These are phyloP conservation scores for Dusona sp. DNA, from an alignment of 2,888 invertebrate species.

Conservation along the genomic window DNA sequence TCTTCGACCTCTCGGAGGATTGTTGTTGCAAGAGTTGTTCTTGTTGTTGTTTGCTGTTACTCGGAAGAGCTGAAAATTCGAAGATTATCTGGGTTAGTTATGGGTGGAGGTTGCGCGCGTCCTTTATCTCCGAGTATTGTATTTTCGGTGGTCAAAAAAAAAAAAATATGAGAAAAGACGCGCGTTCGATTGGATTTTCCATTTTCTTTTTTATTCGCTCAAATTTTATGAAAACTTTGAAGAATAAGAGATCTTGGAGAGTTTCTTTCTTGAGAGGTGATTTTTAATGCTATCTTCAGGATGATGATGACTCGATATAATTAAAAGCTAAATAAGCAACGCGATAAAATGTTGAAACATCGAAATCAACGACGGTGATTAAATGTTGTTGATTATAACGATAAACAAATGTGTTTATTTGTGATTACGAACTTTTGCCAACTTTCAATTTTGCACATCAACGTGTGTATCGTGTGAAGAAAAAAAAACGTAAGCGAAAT, in stretches of 20 bases:
- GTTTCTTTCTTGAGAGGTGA: slow-evolving; percentile 48
- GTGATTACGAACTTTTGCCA: slow-evolving; percentile 3
- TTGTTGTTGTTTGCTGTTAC: slow-evolving; percentile 36
- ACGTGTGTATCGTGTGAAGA: slow-evolving; percentile 30
- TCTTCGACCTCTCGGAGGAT: slow-evolving; percentile 58
- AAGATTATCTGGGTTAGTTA: slow-evolving; percentile 45
- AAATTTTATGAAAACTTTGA: slow-evolving; percentile 14
- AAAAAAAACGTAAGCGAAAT: slow-evolving; percentile 45
- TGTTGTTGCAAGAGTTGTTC: neutral
- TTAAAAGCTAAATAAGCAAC: slow-evolving; percentile 47
- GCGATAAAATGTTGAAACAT: neutral
- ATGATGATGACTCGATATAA: slow-evolving; percentile 43
- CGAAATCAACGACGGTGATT: neutral
- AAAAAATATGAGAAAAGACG: slow-evolving; percentile 22
- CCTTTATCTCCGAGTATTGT: slow-evolving; percentile 6
- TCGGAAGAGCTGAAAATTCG: slow-evolving; percentile 58
- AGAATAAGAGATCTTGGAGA: slow-evolving; percentile 38
- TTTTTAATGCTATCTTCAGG: slow-evolving; percentile 54
- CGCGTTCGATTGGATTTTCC: neutral
- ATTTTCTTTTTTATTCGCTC: slow-evolving; percentile 32
- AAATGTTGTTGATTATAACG: neutral
- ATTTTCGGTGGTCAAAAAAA: neutral
- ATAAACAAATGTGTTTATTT: neutral
- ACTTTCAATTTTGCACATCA: slow-evolving; percentile 36
- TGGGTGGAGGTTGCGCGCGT: slow-evolving; percentile 16